Conservation (phyloP, 2,113 vertebrate species). For the Coturnix japonica region DNA sequence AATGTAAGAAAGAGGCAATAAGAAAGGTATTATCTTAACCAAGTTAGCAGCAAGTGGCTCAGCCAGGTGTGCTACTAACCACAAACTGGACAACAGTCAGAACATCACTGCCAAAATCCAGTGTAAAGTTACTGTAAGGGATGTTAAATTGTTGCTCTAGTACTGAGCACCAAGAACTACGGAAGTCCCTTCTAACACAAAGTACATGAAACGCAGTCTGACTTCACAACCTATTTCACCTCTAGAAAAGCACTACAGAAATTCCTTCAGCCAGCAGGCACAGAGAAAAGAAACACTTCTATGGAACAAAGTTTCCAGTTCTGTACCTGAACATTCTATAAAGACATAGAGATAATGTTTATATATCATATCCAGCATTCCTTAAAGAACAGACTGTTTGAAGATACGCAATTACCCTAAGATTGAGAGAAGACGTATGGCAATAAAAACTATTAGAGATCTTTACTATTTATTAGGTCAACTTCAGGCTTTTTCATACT, state of each 20-base stretch:
- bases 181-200: background rate
- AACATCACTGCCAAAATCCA: background rate
- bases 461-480: background rate
- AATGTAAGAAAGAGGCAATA: background rate
- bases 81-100: background rate
- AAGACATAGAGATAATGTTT: background rate
- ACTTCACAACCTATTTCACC: background rate
- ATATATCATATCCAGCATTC: background rate
- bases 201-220: fast-evolving
- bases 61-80: background rate
- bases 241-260: background rate
- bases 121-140: background rate
- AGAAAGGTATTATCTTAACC: background rate
- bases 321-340: background rate
- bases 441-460: background rate
- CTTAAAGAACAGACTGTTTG: background rate
- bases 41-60: background rate
- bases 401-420: background rate
- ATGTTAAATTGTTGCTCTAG: background rate
- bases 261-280: background rate
- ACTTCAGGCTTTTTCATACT: background rate
- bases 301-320: background rate
- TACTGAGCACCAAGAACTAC: background rate
- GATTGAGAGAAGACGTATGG: background rate
- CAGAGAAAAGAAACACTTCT: background rate